Evolutionary conservation across 2,888 invertebrate genomes (phyloP), one percentile per base, ranked within the genome.

Genomic region (Eilema sororculum): DNA sequence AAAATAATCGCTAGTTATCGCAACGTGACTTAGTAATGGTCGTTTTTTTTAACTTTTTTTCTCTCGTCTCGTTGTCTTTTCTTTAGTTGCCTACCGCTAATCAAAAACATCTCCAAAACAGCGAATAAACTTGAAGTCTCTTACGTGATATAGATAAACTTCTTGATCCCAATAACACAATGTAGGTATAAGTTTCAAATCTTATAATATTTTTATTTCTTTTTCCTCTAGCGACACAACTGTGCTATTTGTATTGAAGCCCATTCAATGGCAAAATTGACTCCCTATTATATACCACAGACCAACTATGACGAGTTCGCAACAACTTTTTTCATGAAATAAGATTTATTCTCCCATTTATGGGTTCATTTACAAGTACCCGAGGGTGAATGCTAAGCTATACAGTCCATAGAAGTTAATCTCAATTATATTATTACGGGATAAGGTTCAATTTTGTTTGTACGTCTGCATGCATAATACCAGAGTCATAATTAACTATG

Each of bases 401-500:
- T 74, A 73, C 59, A 65, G 63, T 65, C 57, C n/a, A 37, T 69
- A 56, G 5, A 58, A 25, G 9, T 22, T 70, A 73, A 71, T 77
- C 67, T 78, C 28, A 69, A 74, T 74, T 65, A 70, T 76, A 73
- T 75, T 37, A 41, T 57, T 46, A 16, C 37, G 12, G 0, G 25
- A 72, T 68, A 83, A 66, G 68, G 70, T 68, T 68, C 66, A 69
- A 65, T 77, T 77, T 75, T 68, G 72, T 62, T 25, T 68, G 65
- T 37, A 63, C 70, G 73, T 76, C 69, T 79, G 68, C 75, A 77
- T 74, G 79, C 81, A 79, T 52, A 52, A 52, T 52, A n/a, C 20
- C 52, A 77, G 73, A 72, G 77, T 79, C 84, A 78, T 83, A 86
- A 87, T 87, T 85, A 86, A 87, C 74, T 79, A 81, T 82, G 84